Conservation (phyloP, 2,113 vertebrate genomes). For the Sardina pilchardus region DNA sequence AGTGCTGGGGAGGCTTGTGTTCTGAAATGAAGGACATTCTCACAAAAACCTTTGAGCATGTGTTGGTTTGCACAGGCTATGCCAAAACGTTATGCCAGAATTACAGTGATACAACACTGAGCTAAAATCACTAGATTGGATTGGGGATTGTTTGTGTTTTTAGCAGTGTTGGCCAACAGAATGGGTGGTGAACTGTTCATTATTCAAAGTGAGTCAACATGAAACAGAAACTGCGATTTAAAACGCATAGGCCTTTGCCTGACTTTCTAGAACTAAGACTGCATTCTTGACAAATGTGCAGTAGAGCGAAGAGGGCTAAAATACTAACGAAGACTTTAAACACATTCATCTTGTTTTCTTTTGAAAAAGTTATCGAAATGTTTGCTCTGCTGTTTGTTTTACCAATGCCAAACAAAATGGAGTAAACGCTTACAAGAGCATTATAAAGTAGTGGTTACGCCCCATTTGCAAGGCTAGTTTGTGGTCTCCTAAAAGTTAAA, state of each 20-base stretch:
- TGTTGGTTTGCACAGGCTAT: not conserved
- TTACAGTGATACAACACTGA: slow-evolving; percentile 4
- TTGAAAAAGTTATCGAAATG: not conserved
- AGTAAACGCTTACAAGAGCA: not conserved
- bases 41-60: not conserved
- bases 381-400: not conserved
- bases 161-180: not conserved
- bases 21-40: not conserved
- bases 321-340: not conserved
- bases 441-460: not conserved
- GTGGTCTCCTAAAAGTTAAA: not conserved
- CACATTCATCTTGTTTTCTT: not conserved
- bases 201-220: not conserved
- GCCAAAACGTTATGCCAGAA: slow-evolving; percentile 6
- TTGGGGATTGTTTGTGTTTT: not conserved
- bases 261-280: not conserved
- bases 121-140: not conserved
- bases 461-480: not conserved
- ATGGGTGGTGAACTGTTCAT: not conserved
- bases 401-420: not conserved
- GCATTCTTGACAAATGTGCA: not conserved
- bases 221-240: not conserved
- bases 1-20: not conserved
- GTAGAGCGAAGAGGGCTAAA: not conserved
- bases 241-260: not conserved